These are phyloP conservation scores for Linhomoeus sp. DNA, from an alignment of 2,888 invertebrate genomes.

Conservation along the genomic window DNA sequence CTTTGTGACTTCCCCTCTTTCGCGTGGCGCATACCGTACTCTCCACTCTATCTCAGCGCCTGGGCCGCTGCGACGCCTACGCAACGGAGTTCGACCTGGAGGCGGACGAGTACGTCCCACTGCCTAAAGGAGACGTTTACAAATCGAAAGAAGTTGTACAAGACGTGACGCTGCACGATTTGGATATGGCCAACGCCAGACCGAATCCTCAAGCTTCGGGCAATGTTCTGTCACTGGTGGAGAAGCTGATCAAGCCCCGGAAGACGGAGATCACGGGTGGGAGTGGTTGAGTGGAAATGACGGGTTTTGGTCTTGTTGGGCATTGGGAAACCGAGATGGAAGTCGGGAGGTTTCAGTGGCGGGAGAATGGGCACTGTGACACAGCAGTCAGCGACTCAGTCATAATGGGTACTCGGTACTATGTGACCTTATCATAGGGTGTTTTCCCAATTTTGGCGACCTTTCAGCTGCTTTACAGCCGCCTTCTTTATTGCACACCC, in stretches of 20 bases:
- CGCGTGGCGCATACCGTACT: neutral
- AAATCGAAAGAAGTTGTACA: conserved; percentile 92
- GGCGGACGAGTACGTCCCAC: conserved; percentile 94
- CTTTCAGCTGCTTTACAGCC: too few species aligned
- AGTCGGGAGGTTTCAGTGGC: too few species aligned
- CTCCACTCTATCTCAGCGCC: too few species aligned
- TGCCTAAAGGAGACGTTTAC: conserved; percentile 97
- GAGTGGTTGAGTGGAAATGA: conserved; percentile 7
- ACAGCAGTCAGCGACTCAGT: too few species aligned
- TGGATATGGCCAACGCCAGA: conserved; percentile 87
- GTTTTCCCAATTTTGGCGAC: too few species aligned
- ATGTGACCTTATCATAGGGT: too few species aligned
- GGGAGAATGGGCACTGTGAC: too few species aligned
- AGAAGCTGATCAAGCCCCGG: conserved; percentile 92
- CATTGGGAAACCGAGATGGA: too few species aligned
- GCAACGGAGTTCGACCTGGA: conserved; percentile 97
- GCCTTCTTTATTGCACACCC: too few species aligned
- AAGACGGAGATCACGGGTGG: conserved; percentile 95
- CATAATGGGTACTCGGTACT: too few species aligned
- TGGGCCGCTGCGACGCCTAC: conserved; percentile 88
- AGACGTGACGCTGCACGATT: conserved; percentile 88
- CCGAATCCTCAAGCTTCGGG: conserved; percentile 78
- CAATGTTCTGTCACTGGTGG: conserved; percentile 94
- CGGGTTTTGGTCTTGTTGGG: neutral
- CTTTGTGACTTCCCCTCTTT: too few species aligned